Percentiles rank a stretch among this genome's conserved stretches.
Evolutionary conservation across 2,113 vertebrate genomes (phyloP).

Genomic region (Sinosuthora webbiana): DNA sequence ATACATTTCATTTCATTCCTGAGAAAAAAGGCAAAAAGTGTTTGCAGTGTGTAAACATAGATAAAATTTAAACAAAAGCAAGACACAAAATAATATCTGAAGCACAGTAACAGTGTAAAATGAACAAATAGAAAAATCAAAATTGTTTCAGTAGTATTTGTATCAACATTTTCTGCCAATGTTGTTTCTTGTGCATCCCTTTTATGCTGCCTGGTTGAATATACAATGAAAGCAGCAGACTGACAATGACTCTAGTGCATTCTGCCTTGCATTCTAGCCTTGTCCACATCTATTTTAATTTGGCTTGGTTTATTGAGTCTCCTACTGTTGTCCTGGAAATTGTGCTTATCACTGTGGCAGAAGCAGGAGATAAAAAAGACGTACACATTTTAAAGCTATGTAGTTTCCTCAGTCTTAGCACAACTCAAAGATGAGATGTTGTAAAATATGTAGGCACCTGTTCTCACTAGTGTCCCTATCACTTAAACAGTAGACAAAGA

Average conservation of each 20-base stretch:
- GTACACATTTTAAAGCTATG: background rate
- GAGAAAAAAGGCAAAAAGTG: background rate
- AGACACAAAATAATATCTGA: background rate
- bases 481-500: background rate
- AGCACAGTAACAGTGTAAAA: background rate
- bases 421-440: background rate
- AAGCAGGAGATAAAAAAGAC: background rate
- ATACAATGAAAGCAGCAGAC: background rate
- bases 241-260: background rate
- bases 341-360: background rate
- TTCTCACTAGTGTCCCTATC: background rate
- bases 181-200: background rate
- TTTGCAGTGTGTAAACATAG: background rate
- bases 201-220: background rate
- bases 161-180: background rate
- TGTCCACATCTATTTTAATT: background rate
- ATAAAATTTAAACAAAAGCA: background rate
- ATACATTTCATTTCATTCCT: background rate
- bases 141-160: background rate
- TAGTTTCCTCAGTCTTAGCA: background rate
- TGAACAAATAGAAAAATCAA: background rate
- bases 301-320: background rate
- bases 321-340: background rate
- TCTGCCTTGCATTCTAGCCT: background rate
- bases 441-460: background rate